These are phyloP conservation scores for Hirtodrosophila duncani DNA, from an alignment of 2,888 invertebrate species.

Conservation along the genomic window DNA sequence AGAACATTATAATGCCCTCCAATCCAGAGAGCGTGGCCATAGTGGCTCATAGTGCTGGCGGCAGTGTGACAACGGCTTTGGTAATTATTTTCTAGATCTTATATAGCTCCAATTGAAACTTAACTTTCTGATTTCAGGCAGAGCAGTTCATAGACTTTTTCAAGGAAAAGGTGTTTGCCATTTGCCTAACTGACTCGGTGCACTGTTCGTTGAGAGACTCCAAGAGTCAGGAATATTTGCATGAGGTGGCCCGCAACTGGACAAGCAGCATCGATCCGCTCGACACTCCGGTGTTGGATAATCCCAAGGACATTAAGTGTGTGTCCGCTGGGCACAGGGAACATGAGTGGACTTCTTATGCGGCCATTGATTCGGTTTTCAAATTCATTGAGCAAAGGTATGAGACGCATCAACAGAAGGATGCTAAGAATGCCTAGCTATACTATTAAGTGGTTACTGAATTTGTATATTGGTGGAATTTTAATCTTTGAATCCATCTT, in stretches of 20 bases:
- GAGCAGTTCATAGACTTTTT: slow-evolving; percentile 81
- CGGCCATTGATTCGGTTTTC: slow-evolving; percentile 84
- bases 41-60: slow-evolving; percentile 90
- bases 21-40: slow-evolving; percentile 83
- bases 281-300: slow-evolving; percentile 79
- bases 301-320: slow-evolving; percentile 80
- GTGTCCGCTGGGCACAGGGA: slow-evolving; percentile 83
- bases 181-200: slow-evolving; percentile 89
- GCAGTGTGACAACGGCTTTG: slow-evolving; percentile 82
- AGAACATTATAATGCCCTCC: slow-evolving; percentile 81
- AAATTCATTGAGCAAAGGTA: slow-evolving; percentile 80
- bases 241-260: slow-evolving; percentile 81
- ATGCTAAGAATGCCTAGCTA: slow-evolving; percentile 8
- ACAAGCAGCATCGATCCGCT: slow-evolving; percentile 81
- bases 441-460: slow-evolving; percentile 7
- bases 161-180: slow-evolving; percentile 83
- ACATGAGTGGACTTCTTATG: slow-evolving; percentile 86
- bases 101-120: neutral
- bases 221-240: slow-evolving; percentile 40
- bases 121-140: slow-evolving; percentile 73
- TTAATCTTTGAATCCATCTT: neutral
- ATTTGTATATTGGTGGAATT: slow-evolving; percentile 3
- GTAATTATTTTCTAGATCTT: slow-evolving; percentile 68
- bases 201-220: too few species aligned
- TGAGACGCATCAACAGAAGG: slow-evolving; percentile 23